Evolutionary conservation across 2,113 vertebrate genomes (phyloP), one percentile per base, ranked within the genome.

Genomic region (Tapirus terrestris): DNA sequence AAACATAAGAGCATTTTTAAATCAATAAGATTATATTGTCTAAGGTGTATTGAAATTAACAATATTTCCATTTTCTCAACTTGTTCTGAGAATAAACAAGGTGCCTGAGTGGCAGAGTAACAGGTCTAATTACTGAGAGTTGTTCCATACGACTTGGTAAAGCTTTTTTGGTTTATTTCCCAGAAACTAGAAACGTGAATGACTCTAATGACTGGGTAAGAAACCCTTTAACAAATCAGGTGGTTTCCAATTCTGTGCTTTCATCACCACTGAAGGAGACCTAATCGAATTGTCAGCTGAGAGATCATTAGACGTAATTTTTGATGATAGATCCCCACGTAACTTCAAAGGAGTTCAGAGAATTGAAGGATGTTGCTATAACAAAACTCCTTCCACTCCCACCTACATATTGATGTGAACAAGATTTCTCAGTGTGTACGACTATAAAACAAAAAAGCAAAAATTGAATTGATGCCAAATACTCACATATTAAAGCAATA

Each of bases 111-210:
- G 53, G 56, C 68, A n/a, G 84, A 36, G 48, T 33, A 68, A 86
- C 92, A 75, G 77, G 92, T 95, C 3, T 51, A 43, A 92, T 94
- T 61, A 85, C 36, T 27, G 51, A 45, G 84, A 51, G 63, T 18
- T 76, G 53, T 56, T 90, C 33, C 23, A 14, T 89, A 36, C 89
- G 81, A 85, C 70, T 88, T 63, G 63, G 91, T 72, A 83, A 94
- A 94, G 56, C 27, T 81, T 94, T 95, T 67, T 89, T 92, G 91
- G 91, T 95, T 4, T 94, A 76, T 84, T 87, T 91, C 81, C 93
- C 89, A 83, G 96, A 96, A 96, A 58, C 8, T 2, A 89, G 94
- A 82, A 89, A 85, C 70, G 79, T 56, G 61, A 97, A 82, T 36
- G 53, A 82, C 67, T 84, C 65, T 89, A 91, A 92, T 82, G 53